Evolutionary conservation across 2,113 vertebrate genomes (phyloP).

Genomic region (Anarhynchus alexandrinus): DNA sequence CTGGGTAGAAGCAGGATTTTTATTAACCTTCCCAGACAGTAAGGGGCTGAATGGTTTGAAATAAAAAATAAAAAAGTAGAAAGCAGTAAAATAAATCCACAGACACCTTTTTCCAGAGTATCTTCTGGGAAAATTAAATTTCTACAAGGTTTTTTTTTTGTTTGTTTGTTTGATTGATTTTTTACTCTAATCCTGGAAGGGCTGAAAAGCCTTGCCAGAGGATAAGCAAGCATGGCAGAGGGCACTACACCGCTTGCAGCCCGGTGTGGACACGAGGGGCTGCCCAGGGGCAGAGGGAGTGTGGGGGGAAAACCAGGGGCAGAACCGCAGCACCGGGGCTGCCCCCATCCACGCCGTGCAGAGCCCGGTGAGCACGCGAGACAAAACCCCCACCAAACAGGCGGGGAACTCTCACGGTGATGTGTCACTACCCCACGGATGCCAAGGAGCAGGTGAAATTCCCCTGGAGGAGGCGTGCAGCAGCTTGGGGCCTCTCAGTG

Average conservation of each 20-base stretch:
- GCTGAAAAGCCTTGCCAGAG: neutral
- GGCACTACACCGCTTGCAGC: neutral
- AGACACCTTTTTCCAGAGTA: neutral
- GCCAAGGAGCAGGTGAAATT: neutral
- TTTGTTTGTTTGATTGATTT: neutral
- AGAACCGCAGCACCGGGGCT: neutral
- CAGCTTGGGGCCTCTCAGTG: neutral
- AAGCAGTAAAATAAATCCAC: neutral
- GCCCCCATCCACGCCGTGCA: fast-evolving
- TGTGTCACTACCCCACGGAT: neutral
- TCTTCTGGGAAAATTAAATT: neutral
- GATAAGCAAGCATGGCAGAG: neutral
- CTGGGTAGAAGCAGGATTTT: neutral
- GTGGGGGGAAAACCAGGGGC: fast-evolving
- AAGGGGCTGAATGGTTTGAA: neutral
- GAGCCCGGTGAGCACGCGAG: neutral
- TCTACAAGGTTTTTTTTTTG: neutral
- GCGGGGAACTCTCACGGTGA: neutral
- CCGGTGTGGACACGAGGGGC: fast-evolving
- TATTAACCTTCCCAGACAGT: neutral
- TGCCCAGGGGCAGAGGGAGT: neutral
- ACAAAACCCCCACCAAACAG: neutral
- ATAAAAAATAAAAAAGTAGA: neutral
- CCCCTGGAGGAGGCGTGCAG: neutral
- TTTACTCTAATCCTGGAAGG: neutral